Conservation (phyloP, 2,797 vertebrate genomes). For the Ambastaia sidthimunki region DNA sequence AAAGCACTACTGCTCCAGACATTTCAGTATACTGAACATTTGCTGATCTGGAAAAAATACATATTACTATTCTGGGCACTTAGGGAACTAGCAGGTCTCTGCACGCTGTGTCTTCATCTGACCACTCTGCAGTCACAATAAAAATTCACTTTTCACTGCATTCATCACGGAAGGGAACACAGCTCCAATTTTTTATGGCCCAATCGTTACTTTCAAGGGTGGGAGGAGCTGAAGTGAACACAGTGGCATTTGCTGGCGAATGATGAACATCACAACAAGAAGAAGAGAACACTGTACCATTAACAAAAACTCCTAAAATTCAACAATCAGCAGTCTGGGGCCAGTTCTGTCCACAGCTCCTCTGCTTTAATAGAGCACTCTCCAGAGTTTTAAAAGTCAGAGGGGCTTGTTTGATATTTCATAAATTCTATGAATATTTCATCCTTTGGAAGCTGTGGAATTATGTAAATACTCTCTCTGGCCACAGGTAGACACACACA, state of each 20-base stretch:
- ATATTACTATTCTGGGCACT: background rate
- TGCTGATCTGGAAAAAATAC: slow-evolving; percentile 24
- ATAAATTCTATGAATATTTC: slow-evolving; percentile 19
- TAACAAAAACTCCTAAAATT: background rate
- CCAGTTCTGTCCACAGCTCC: slow-evolving; percentile 16
- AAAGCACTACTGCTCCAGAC: slow-evolving; percentile 1
- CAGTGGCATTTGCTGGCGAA: background rate
- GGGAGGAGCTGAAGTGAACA: background rate
- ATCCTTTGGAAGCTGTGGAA: slow-evolving; percentile 19
- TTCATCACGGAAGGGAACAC: background rate
- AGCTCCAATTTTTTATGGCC: slow-evolving; percentile 1
- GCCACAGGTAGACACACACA: slow-evolving; percentile 1
- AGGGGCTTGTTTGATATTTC: slow-evolving; percentile 27
- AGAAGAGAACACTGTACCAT: background rate
- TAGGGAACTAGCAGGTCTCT: background rate
- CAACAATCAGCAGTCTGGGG: slow-evolving; percentile 13
- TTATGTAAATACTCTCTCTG: slow-evolving; percentile 28
- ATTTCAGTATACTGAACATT: slow-evolving; percentile 22
- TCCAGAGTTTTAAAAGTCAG: slow-evolving; percentile 20
- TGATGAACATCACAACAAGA: slow-evolving; percentile 8
- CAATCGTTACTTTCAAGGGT: slow-evolving; percentile 34
- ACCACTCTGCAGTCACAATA: background rate
- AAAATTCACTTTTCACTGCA: slow-evolving; percentile 12
- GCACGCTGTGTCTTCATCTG: background rate
- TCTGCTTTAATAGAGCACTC: background rate